Base-by-base conservation (phyloP, 2,888 invertebrate genomes). In the Coleophora deauratella region DNA sequence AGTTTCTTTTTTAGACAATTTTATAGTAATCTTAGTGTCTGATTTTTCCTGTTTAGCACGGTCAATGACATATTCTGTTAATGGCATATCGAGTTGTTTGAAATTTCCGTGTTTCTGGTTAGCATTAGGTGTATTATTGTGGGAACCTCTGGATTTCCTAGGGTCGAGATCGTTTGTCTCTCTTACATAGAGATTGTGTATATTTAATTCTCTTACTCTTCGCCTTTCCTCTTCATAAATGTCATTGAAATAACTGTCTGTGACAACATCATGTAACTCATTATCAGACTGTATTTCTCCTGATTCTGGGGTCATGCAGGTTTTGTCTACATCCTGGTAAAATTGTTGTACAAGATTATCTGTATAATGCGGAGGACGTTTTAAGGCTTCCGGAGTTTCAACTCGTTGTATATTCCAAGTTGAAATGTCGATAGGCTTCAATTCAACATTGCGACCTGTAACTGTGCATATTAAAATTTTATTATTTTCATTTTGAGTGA, bases 341-440 rank as follows among this genome's bases (percentile, higher is more conserved):
- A 73, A 53, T 37, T 69, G 52, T 31, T 62, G 62, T 3, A 63
- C 46, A 40, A 59, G 31, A 36, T 62, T 50, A 9, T 62, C 57
- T 46, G 41, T 49, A 28, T 43, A 45, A 34, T 59, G 45, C 33
- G 50, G 38, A 32, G 57, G 56, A 33, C 41, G 46, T 15, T 49
- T 51, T 35, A 75, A 61, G 30, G 65, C 66, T 44, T 55, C 53
- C 32, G 78, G 76, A n/a, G 71, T 42, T 27, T 54, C 47, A 8
- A 65, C 50, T 33, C 52, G 46, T 43, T 49, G 15, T n/a, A 62
- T 45, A 30, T 55, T 45, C 77, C 74, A 79, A 2, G 28, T 38
- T 4, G 51, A 44, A 49, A 52, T 65, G 46, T 71, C 52, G 33
- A 80, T 41, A 12, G 55, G 45, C 58, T 54, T 55, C 27, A 82